Conservation (phyloP, 30 jellyfish, hydroid and myxozoan genomes). For the Cassiopea andromeda region DNA sequence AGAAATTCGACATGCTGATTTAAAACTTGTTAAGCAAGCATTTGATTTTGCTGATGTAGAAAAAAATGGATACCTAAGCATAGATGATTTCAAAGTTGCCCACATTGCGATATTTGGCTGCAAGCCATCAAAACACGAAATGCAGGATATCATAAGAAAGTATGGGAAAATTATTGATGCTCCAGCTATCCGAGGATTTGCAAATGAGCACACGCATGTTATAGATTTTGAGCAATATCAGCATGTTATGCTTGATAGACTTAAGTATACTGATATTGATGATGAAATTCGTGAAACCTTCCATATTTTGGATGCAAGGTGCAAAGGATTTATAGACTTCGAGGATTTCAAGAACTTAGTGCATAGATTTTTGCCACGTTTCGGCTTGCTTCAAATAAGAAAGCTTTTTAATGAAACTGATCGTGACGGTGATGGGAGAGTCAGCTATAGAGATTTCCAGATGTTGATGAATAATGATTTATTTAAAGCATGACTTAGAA, state of each 20-base stretch:
- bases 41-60: conserved; percentile 68
- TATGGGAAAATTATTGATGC: conserved; percentile 18
- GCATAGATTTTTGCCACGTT: conserved; percentile 29
- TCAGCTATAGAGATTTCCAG: conserved; percentile 79
- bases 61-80: conserved; percentile 52
- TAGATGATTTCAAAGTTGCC: conserved; percentile 71
- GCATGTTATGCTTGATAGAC: conserved; percentile 6
- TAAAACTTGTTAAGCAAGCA: conserved; percentile 19
- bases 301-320: conserved; percentile 69
- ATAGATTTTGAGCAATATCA: conserved; percentile 40
- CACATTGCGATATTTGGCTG: conserved; percentile 68
- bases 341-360: conserved; percentile 69
- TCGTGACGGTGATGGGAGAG: conserved; percentile 82
- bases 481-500: background rate
- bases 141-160: conserved; percentile 27
- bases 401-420: conserved; percentile 78
- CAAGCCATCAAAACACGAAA: conserved; percentile 72
- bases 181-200: background rate
- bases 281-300: conserved; percentile 81
- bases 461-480: conserved; percentile 61
- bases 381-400: conserved; percentile 6
- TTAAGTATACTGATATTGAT: conserved; percentile 33
- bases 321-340: conserved; percentile 77
- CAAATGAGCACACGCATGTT: background rate
- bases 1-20: conserved; percentile 18